Percentiles rank a stretch among this genome's conserved stretches.
These are phyloP conservation scores for Glandiceps talaboti DNA, from an alignment of 53 echinoderm and acorn worm species.

Conservation along the genomic window DNA sequence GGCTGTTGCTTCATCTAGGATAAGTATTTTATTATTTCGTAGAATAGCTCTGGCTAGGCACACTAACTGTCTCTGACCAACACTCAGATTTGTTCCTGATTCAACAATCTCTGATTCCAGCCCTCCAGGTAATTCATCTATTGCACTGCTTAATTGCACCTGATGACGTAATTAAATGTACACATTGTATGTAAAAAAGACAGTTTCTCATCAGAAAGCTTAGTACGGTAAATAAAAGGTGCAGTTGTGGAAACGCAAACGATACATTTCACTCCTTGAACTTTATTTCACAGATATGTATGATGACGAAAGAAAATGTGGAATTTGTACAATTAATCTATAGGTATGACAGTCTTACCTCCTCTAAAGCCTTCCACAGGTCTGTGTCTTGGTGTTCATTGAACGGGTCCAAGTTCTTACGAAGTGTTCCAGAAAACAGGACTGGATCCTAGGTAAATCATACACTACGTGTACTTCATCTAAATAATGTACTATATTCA, in stretches of 20 bases:
- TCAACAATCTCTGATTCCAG: slow-evolving; percentile 60
- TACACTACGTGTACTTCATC: no score
- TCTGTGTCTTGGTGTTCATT: slow-evolving; percentile 48
- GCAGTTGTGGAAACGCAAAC: no score
- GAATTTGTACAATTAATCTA: no score
- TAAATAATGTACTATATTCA: no score
- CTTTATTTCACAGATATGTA: no score
- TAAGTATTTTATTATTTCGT: neutral
- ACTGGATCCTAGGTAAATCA: slow-evolving; percentile 98
- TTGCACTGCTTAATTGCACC: slow-evolving; percentile 60
- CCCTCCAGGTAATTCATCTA: slow-evolving; percentile 58
- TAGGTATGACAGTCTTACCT: no score
- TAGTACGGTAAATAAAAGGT: no score
- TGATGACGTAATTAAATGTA: no score
- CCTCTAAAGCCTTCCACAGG: slow-evolving; percentile 78
- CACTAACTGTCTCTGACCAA: slow-evolving; percentile 77
- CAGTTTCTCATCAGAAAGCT: no score
- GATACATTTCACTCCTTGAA: no score
- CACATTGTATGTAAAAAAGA: no score
- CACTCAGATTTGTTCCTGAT: slow-evolving; percentile 82
- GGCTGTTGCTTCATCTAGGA: neutral
- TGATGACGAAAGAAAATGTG: no score
- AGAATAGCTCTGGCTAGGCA: slow-evolving; percentile 28
- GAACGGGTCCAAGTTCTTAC: slow-evolving; percentile 92
- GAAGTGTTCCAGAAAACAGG: slow-evolving; percentile 72